phyloP scores from a whole-genome alignment of 2,888 invertebrate species.

The Crossocerus cetratus region DNA sequence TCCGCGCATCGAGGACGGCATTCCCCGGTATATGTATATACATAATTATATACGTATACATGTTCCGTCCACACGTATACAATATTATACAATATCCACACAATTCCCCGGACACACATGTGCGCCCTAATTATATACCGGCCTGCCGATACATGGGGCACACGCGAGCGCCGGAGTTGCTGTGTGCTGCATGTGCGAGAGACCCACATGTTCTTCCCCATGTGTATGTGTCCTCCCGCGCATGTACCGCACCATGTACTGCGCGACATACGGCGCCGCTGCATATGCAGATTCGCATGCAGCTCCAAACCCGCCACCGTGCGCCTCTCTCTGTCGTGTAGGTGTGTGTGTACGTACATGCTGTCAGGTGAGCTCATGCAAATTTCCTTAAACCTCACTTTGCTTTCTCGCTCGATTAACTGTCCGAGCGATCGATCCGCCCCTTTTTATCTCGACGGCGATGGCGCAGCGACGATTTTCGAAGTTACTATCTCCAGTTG shows the following conservation, averaged over 20 bases:
- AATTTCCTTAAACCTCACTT: conserved; percentile 54
- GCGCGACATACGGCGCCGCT: conserved; percentile 64
- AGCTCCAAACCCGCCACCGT: conserved; percentile 10
- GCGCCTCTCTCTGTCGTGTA: no score
- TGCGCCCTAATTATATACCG: no score
- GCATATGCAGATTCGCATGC: conserved; percentile 64
- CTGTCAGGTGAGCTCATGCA: conserved; percentile 55
- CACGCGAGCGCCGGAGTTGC: no score
- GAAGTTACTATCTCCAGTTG: neutral
- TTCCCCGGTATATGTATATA: conserved; percentile 9
- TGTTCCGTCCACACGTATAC: conserved; percentile 17
- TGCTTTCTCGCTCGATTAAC: conserved; percentile 22
- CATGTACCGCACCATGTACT: neutral
- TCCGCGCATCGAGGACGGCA: conserved; percentile 15
- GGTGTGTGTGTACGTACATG: conserved; percentile 42
- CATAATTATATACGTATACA: conserved; percentile 21
- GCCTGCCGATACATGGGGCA: no score
- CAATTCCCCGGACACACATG: neutral
- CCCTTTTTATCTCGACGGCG: neutral
- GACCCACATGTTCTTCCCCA: neutral
- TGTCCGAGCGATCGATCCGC: conserved; percentile 26
- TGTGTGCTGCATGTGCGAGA: no score
- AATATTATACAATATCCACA: neutral
- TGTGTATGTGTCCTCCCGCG: neutral
- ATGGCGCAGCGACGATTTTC: neutral